Base-by-base conservation (phyloP, 2,113 vertebrate genomes). In the Noturus placidus region DNA sequence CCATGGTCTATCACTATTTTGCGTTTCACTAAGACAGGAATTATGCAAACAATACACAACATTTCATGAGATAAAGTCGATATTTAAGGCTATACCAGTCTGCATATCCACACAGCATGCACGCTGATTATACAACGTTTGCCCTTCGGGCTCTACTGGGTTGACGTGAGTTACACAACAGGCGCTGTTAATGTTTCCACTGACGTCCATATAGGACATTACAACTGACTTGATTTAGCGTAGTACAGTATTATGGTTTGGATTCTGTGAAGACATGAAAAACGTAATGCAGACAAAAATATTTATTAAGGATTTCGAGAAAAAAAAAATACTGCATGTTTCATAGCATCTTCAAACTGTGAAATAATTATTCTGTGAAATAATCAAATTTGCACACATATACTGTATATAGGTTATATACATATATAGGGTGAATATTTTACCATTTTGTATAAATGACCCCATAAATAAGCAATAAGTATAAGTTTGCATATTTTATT, bases 111-210 rank as follows among this genome's bases (percentile, higher is more conserved):
- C 35, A 30, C 70, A 30, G 38, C 25, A 86, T 86, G 72, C 38
- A 65, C 8, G n/a, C 42, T 69, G 85, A 80, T 80, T 80, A 52
- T 5, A 86, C 61, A 86, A 77, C 15, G 14, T 57, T 33, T n/a
- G 54, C 69, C 84, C 52, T 61, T 77, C 20, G 25, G 46, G 84
- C 35, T 61, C n/a, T 14, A 50, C 27, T 69, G 27, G 59, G 19
- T 59, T 72, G 57, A 42, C 13, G 22, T 72, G 79, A 61, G 33
- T 80, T 80, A 81, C 25, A 52, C 57, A 87, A 70, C 17, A 72
- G 27, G 15, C 35, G 13, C n/a, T 27, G 10, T 19, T 82, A 61
- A 61, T 25, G 33, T 25, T 57, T 80, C 30, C 78, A 80, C n/a
- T 80, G n/a, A 56, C 5, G 17, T 61, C 56, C 22, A 82, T 38